Evolutionary conservation across 2,113 vertebrate genomes (phyloP).

Genomic region (Coreoperca whiteheadi): DNA sequence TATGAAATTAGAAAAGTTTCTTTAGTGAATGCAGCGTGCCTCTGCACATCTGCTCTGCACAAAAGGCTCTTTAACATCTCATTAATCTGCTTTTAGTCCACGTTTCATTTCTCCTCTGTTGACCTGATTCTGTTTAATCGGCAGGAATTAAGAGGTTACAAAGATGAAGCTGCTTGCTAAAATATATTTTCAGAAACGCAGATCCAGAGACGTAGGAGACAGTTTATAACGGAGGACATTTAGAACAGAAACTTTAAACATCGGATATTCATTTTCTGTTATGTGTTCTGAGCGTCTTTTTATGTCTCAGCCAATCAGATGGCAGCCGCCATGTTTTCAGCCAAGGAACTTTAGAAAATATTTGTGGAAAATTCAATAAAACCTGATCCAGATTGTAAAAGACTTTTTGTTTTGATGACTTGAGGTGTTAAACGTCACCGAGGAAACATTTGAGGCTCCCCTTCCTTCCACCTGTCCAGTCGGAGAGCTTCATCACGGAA

Average conservation of each 20-base stretch:
- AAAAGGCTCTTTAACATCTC: not conserved
- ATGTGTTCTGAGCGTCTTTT: not conserved
- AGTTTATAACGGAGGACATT: not conserved
- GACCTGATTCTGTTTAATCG: not conserved
- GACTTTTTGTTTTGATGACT: not conserved
- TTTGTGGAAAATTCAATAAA: not conserved
- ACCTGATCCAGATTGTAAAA: not conserved
- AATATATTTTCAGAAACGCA: not conserved
- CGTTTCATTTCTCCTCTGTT: not conserved
- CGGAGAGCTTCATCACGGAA: not conserved
- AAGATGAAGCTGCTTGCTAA: not conserved
- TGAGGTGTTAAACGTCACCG: too few species aligned
- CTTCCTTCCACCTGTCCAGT: not conserved
- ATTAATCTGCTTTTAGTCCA: not conserved
- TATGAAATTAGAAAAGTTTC: too few species aligned
- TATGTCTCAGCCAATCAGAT: not conserved
- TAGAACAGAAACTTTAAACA: too few species aligned
- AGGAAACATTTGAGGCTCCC: not conserved
- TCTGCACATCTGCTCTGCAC: too few species aligned
- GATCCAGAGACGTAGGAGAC: too few species aligned
- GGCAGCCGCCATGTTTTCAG: not conserved
- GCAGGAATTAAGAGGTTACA: too few species aligned
- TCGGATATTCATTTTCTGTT: not conserved
- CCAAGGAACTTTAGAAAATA: not conserved
- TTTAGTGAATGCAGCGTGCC: too few species aligned